Percentiles rank a stretch among this genome's conserved stretches.
Conservation (phyloP, 2,797 vertebrate genomes). For the Enteromius trimaculatus region DNA sequence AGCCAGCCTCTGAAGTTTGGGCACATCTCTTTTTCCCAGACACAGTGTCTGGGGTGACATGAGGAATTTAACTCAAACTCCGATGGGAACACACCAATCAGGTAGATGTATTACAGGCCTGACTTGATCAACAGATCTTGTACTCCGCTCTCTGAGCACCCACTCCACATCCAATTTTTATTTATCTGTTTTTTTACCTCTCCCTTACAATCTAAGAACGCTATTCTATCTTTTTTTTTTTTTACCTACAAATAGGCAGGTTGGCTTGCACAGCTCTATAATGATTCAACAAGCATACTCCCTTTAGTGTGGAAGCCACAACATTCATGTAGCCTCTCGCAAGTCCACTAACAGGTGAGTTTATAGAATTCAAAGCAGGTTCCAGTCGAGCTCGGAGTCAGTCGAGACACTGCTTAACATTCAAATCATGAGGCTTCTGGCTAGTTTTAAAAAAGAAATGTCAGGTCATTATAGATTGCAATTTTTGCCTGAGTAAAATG, state of each 20-base stretch:
- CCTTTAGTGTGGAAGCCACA: constrained; percentile 4
- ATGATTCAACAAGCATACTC: constrained; percentile 20
- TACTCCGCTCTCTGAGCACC: not conserved
- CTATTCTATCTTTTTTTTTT: not conserved
- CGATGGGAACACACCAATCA: constrained; percentile 49
- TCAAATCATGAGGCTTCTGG: constrained; percentile 77
- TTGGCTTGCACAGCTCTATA: constrained; percentile 1
- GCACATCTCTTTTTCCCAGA: constrained; percentile 61
- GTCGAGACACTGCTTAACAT: constrained; percentile 75
- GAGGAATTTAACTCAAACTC: constrained; percentile 42
- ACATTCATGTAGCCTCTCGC: constrained; percentile 1
- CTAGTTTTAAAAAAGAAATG: constrained; percentile 81
- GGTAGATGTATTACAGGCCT: constrained; percentile 36
- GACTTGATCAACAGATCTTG: constrained; percentile 29
- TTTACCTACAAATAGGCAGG: not conserved
- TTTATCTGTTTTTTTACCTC: not conserved
- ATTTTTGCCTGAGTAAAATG: constrained; percentile 80
- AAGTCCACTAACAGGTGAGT: constrained; percentile 52
- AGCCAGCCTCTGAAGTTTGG: constrained; percentile 72
- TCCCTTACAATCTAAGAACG: not conserved
- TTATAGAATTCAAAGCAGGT: constrained; percentile 68
- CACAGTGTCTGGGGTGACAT: constrained; percentile 62
- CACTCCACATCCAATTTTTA: constrained; percentile 32
- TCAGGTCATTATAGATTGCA: constrained; percentile 84
- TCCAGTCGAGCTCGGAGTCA: constrained; percentile 64